Percentiles rank a stretch among this genome's conserved stretches.
Conservation (phyloP, 1,140 invertebrate genomes). For the Dufourea novaeangliae region DNA sequence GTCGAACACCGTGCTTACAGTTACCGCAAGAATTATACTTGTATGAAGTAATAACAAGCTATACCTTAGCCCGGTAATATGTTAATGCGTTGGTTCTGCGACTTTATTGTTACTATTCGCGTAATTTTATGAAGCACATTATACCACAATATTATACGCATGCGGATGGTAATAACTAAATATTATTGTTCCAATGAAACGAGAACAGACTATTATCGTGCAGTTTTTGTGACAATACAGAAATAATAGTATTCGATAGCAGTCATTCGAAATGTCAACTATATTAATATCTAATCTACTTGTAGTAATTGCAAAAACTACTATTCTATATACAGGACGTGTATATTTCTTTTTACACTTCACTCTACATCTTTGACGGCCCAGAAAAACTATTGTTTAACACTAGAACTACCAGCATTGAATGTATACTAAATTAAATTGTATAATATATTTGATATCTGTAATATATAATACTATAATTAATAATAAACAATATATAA, state of each 20-base stretch:
- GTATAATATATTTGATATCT: no score
- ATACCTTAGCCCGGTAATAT: background rate
- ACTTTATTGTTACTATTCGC: background rate
- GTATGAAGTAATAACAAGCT: background rate
- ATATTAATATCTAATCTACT: no score
- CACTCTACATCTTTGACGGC: no score
- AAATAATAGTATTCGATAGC: background rate
- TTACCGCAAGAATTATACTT: slow-evolving; percentile 10
- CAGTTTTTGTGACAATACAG: background rate
- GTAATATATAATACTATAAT: no score
- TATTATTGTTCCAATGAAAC: background rate
- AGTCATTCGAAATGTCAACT: background rate
- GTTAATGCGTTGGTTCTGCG: background rate
- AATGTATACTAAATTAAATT: no score
- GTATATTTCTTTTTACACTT: no score
- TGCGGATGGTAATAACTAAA: background rate
- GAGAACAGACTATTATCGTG: background rate
- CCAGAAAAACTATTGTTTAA: no score
- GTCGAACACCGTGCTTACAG: slow-evolving; percentile 1
- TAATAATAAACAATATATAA: no score
- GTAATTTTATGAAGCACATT: background rate
- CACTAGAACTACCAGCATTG: no score
- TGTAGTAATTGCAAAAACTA: no score
- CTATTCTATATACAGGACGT: no score
- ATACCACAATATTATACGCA: background rate